Evolutionary conservation across 2,113 vertebrate species (phyloP).

Genomic region (Corythornis cristatus): DNA sequence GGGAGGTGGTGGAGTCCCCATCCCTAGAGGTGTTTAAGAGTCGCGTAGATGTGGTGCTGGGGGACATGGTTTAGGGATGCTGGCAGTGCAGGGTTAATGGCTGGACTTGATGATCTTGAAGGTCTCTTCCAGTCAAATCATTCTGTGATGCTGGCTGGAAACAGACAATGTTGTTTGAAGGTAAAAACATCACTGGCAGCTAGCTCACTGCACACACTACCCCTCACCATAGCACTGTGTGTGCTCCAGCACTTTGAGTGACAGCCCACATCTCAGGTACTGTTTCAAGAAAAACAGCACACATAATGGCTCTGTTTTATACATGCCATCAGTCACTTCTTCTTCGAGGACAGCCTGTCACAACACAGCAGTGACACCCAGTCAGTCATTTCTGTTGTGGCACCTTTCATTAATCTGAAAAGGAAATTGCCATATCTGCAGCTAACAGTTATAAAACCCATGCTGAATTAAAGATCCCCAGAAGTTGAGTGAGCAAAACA

Average conservation of each 20-base stretch:
- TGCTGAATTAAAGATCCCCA: not conserved
- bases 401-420: not conserved
- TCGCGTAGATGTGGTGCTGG: too few relatives aligned
- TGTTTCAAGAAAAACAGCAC: slow-evolving; percentile 41
- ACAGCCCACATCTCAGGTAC: slow-evolving; percentile 26
- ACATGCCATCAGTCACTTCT: slow-evolving; percentile 36
- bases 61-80: too few relatives aligned
- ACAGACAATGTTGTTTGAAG: not conserved
- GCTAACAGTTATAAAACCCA: not conserved
- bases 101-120: too few relatives aligned
- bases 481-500: not conserved
- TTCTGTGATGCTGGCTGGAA: not conserved
- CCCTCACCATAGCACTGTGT: not conserved
- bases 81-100: too few relatives aligned
- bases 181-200: not conserved
- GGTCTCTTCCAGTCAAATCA: too few relatives aligned
- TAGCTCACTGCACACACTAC: not conserved
- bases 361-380: slow-evolving; percentile 46
- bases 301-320: slow-evolving; percentile 15
- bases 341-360: slow-evolving; percentile 51
- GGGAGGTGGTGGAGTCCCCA: too few relatives aligned
- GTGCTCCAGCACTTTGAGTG: slow-evolving; percentile 49
- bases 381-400: slow-evolving; percentile 9
- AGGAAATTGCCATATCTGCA: not conserved
- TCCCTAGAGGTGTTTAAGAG: too few relatives aligned